Percentiles rank a stretch among this genome's conserved stretches.
phyloP scores from a whole-genome alignment of 2,113 vertebrate species.

The Gopherus evgoodei region DNA sequence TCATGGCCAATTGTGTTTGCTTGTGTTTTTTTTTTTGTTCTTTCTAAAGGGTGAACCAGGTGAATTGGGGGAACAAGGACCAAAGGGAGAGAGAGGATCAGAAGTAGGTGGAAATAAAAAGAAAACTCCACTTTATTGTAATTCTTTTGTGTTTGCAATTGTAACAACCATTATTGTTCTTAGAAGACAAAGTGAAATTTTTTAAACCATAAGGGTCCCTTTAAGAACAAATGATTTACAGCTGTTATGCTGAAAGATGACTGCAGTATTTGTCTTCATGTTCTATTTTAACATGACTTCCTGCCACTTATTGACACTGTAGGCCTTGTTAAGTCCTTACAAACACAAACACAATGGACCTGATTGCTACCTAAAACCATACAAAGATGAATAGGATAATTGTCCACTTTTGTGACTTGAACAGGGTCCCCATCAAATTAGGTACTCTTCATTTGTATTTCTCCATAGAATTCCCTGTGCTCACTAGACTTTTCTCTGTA shows the following conservation, averaged over 20 bases:
- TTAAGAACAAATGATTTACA: not conserved
- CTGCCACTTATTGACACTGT: not conserved
- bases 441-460: not conserved
- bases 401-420: not conserved
- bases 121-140: not conserved
- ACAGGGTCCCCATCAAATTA: not conserved
- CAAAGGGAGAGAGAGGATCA: constrained; percentile 88
- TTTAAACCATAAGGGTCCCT: not conserved
- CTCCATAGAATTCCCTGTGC: not conserved
- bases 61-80: constrained; percentile 83
- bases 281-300: not conserved
- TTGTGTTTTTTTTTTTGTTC: constrained; percentile 21
- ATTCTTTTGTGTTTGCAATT: not conserved
- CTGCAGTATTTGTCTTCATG: not conserved
- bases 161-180: not conserved
- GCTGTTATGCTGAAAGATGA: not conserved
- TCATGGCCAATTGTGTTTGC: not conserved
- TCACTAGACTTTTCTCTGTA: not conserved
- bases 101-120: constrained; percentile 80
- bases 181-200: not conserved
- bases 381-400: too few relatives aligned
- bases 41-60: constrained; percentile 89
- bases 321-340: not conserved
- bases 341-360: not conserved
- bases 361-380: not conserved